These are phyloP conservation scores for Pyrochroa serraticornis DNA, from an alignment of 2,888 invertebrate species.

Conservation along the genomic window DNA sequence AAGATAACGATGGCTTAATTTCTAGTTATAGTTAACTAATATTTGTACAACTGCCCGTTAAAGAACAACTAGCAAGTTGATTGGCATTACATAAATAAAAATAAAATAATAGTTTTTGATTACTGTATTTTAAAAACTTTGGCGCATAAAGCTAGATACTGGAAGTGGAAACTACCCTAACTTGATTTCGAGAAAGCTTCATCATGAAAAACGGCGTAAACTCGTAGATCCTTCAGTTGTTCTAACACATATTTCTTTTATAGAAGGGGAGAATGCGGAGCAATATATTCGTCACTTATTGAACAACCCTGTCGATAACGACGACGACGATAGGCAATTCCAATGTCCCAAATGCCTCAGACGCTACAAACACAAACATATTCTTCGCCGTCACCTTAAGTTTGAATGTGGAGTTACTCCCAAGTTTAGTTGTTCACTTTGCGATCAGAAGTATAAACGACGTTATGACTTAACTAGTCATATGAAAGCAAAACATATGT, in stretches of 20 bases:
- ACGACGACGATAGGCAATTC: constrained; percentile 26
- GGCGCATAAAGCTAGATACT: too few species aligned
- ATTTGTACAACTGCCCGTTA: too few species aligned
- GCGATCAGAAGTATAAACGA: constrained; percentile 60
- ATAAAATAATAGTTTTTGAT: too few species aligned
- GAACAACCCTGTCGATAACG: constrained; percentile 8
- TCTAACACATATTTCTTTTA: constrained; percentile 22
- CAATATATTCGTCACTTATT: constrained; percentile 23
- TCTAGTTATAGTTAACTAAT: too few species aligned
- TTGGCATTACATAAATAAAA: too few species aligned
- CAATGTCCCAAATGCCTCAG: constrained; percentile 64
- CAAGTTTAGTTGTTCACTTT: constrained; percentile 62
- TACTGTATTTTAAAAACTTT: too few species aligned
- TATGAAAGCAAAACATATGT: constrained; percentile 40
- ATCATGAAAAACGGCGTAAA: neutral
- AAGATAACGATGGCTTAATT: too few species aligned
- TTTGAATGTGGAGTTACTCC: constrained; percentile 67
- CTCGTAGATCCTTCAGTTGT: neutral
- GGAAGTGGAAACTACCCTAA: too few species aligned
- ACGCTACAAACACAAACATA: constrained; percentile 64
- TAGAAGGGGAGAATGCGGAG: constrained; percentile 25
- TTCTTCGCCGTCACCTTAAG: constrained; percentile 64
- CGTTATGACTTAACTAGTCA: constrained; percentile 48
- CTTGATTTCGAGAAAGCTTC: too few species aligned
- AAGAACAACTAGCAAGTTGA: too few species aligned